Base-by-base conservation (phyloP, 2,888 invertebrate species). In the Acheta domesticus region DNA sequence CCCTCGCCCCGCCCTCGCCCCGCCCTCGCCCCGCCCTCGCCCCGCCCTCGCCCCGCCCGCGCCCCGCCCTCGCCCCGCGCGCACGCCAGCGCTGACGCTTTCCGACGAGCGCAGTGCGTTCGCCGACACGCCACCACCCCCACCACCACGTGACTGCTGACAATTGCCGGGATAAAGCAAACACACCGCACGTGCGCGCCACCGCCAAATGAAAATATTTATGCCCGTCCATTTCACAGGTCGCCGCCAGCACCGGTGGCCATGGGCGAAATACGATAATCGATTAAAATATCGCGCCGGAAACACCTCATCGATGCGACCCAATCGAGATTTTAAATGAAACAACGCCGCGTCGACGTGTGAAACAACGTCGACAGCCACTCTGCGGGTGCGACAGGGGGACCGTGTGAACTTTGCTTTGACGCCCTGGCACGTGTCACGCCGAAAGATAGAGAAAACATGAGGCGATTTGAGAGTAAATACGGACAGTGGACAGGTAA, bases 261-360 rank as follows among this genome's bases (percentile, higher is more conserved):
- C n/a, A 62, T 19, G 62, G 62, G 62, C 62, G 62, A 62, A 62
- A 62, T 62, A 62, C 14, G 62, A 62, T 62, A 62, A 62, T n/a
- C 62, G 62, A 62, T 62, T 62, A 62, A 62, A 62, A 62, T 62
- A 62, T 62, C 16, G 62, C n/a, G 62, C 62, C 16, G 16, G 62
- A 11, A 14, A 62, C 14, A 14, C n/a, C 16, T n/a, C n/a, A 62
- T 62, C 62, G 62, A 14, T 62, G n/a, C 62, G 62, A 62, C 62
- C 62, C 62, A 62, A 62, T 62, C 62, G 62, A 62, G 62, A 62
- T 62, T 62, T 62, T 62, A 19, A 62, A 62, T 62, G 62, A 62
- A 62, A 62, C 62, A 5, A 36, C 36, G 36, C 36, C 8, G 36
- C 36, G 36, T 36, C 36, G 36, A 36, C 36, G 36, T 36, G 36